Base-by-base conservation (phyloP, 1,140 invertebrate genomes). In the Drosophila paulistorum region DNA sequence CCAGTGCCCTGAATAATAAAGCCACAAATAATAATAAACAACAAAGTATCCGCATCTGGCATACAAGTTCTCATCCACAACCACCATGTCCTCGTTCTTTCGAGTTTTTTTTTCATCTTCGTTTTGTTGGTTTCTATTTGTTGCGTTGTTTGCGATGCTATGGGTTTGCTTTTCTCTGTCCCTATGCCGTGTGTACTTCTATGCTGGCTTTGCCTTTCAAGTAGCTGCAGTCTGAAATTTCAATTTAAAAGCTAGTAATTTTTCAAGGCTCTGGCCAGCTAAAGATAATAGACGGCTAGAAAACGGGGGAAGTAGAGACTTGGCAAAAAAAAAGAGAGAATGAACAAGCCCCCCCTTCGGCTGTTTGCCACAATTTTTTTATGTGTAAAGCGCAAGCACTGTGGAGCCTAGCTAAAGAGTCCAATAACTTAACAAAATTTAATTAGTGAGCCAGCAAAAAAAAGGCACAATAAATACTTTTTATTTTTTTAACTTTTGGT, bases 161-260 rank as follows among this genome's bases (percentile, higher is more conserved):
- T 35, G 26, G 6, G 6, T 30, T 7, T 30, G 54, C 54, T 23
- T 11, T 35, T 7, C 14, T 30, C 55, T 14, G 30, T 57, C n/a
- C 30, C 37, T 7, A 11, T 45, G 61, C 14, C 30, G 59, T 37
- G 20, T 55, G 26, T 35, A 7, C 35, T 60, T 65, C 48, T 26
- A 48, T 65, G 72, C 42, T 30, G 59, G 69, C 42, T 23, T 23
- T 35, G 30, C 35, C 42, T 65, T 68, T 61, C 42, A 26, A 48
- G 66, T 68, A 23, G 45, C 45, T 51, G 20, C 45, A 79, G 71
- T 79, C 72, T 57, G 66, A 85, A 86, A 77, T 87, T 82, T 76
- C 71, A 86, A 82, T 86, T 78, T 77, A 78, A 78, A 68, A 74
- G 67, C 63, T 71, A 62, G 68, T 74, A 68, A 86, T 81, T 78